These are phyloP conservation scores for Tethea ocularis DNA, from an alignment of 2,888 invertebrate genomes.

Conservation along the genomic window DNA sequence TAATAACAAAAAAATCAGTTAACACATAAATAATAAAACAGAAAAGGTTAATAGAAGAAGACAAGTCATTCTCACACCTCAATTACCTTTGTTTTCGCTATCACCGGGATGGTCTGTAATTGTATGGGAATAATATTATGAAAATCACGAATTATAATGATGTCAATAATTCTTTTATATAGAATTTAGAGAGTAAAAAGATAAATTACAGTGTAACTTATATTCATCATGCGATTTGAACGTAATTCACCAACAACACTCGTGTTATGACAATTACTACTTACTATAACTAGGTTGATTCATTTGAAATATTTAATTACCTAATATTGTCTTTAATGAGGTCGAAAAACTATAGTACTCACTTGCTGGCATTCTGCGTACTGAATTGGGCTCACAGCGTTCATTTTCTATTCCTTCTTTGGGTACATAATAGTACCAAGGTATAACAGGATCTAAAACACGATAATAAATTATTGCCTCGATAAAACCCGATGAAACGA, in stretches of 20 bases:
- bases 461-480: neutral
- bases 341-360: conserved; percentile 47
- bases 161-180: too few relatives aligned
- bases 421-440: conserved; percentile 96
- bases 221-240: neutral
- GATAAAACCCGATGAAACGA: too few relatives aligned
- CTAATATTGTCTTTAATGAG: too few relatives aligned
- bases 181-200: too few relatives aligned
- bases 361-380: conserved; percentile 85
- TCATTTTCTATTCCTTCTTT: conserved; percentile 89
- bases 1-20: conserved; percentile 26
- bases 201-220: too few relatives aligned
- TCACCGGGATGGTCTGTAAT: conserved; percentile 75
- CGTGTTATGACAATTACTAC: neutral
- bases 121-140: conserved; percentile 28
- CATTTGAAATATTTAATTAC: neutral
- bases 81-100: conserved; percentile 73
- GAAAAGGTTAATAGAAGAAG: conserved; percentile 29
- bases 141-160: conserved; percentile 12
- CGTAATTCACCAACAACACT: neutral
- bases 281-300: too few relatives aligned
- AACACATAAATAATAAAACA: conserved; percentile 30
- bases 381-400: conserved; percentile 87
- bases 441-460: conserved; percentile 92
- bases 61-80: conserved; percentile 22